A percentile compares a stretch with the other conserved stretches of the same genome.
phyloP scores from a whole-genome alignment of 2,888 invertebrate genomes.

The Blastobasis lacticolella region DNA sequence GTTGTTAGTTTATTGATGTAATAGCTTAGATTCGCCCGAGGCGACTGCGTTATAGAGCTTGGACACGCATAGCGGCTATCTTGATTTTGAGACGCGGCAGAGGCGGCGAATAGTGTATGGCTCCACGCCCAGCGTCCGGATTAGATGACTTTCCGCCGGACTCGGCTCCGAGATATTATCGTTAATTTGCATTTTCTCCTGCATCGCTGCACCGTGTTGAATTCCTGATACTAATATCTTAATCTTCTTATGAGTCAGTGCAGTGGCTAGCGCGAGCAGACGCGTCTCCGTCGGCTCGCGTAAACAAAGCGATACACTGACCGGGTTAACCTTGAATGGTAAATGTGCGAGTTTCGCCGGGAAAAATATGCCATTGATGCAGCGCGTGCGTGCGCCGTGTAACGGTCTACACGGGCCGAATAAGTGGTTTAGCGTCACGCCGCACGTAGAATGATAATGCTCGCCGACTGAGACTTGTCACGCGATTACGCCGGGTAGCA shows the following conservation, averaged over 20 bases:
- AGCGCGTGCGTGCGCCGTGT: conserved; percentile 63
- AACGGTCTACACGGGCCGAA: conserved; percentile 68
- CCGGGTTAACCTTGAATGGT: conserved; percentile 72
- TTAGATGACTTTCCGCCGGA: conserved; percentile 20
- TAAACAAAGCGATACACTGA: conserved; percentile 66
- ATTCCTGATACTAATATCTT: neutral
- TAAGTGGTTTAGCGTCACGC: conserved; percentile 67
- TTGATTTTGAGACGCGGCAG: conserved; percentile 29
- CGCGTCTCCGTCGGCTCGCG: conserved; percentile 39
- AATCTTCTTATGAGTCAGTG: neutral
- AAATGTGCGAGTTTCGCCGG: conserved; percentile 67
- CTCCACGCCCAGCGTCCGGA: conserved; percentile 34
- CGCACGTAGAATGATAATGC: conserved; percentile 69
- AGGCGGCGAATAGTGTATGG: conserved; percentile 29
- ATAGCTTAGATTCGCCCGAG: conserved; percentile 37
- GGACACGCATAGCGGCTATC: conserved; percentile 45
- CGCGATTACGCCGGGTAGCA: conserved; percentile 49
- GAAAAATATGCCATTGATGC: conserved; percentile 68
- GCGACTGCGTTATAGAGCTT: conserved; percentile 33
- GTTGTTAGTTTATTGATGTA: conserved; percentile 42
- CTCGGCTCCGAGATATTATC: conserved; percentile 4
- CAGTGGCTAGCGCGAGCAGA: conserved; percentile 3
- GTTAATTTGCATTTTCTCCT: conserved; percentile 1
- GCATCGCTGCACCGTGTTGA: neutral
- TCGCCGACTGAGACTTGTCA: conserved; percentile 50